Conservation (phyloP, 2,888 invertebrate genomes). For the Drosophila monieri region DNA sequence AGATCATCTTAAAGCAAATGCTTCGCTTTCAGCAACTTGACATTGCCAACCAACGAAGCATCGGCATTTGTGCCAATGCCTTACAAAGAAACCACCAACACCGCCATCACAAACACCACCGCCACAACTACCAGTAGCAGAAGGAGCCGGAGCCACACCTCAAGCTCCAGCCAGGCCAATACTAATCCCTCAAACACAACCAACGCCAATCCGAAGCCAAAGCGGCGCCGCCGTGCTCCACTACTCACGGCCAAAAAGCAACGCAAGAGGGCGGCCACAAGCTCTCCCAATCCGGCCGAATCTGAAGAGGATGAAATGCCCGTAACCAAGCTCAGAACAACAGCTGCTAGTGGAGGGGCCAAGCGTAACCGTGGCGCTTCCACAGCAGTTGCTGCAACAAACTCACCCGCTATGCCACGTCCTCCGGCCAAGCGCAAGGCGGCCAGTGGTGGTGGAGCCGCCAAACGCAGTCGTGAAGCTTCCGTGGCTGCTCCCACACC, state of each 20-base stretch:
- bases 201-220: constrained; percentile 55
- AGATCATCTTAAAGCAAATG: background rate
- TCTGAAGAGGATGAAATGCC: constrained; percentile 1
- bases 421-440: constrained; percentile 28
- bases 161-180: constrained; percentile 47
- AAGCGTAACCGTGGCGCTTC: constrained; percentile 7
- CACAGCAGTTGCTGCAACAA: constrained; percentile 1
- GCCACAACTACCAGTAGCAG: constrained; percentile 27
- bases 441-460: background rate
- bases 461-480: constrained; percentile 34
- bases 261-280: constrained; percentile 30
- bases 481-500: constrained; percentile 11
- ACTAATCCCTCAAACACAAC: constrained; percentile 8
- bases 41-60: constrained; percentile 60
- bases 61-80: constrained; percentile 66
- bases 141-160: constrained; percentile 53
- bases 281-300: background rate
- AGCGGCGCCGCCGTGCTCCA: constrained; percentile 69
- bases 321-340: constrained; percentile 3
- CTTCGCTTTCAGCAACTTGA: constrained; percentile 50
- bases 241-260: constrained; percentile 50
- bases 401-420: constrained; percentile 2
- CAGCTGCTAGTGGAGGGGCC: constrained; percentile 4
- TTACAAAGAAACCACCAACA: constrained; percentile 28
- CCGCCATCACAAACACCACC: constrained; percentile 6